These are phyloP conservation scores for Listronotus bonariensis DNA, from an alignment of 1,140 invertebrate species.

Conservation along the genomic window DNA sequence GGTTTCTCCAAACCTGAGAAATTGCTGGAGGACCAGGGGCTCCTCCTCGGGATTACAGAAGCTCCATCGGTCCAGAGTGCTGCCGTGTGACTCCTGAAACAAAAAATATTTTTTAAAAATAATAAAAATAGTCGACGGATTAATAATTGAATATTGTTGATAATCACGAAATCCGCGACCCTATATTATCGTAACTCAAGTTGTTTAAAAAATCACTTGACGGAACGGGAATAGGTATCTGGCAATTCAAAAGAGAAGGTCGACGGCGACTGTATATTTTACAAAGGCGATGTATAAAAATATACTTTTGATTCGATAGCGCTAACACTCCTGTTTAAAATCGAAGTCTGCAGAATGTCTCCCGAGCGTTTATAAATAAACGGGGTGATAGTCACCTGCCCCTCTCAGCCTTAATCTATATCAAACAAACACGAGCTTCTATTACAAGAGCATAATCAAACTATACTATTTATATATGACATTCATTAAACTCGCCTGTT, in stretches of 20 bases:
- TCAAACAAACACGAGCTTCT: conserved; percentile 45
- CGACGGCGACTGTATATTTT: conserved; percentile 36
- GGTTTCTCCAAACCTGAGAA: conserved; percentile 83
- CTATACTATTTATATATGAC: conserved; percentile 44
- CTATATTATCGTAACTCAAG: background rate
- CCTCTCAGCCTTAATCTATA: conserved; percentile 45
- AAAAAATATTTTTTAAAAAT: conserved; percentile 13
- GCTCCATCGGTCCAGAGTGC: conserved; percentile 79
- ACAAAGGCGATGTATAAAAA: conserved; percentile 48
- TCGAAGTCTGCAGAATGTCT: conserved; percentile 53
- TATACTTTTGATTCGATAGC: conserved; percentile 45
- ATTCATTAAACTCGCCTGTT: conserved; percentile 41
- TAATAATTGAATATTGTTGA: no score
- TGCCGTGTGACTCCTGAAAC: conserved; percentile 72
- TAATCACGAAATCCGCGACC: background rate
- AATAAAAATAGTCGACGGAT: background rate
- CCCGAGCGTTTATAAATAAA: conserved; percentile 51
- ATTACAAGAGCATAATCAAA: conserved; percentile 44
- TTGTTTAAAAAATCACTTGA: conserved; percentile 13
- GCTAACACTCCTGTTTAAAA: conserved; percentile 47
- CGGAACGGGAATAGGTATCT: conserved; percentile 26
- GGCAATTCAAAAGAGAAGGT: conserved; percentile 31
- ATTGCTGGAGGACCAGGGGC: conserved; percentile 83
- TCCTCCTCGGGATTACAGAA: conserved; percentile 84
- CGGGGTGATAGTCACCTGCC: conserved; percentile 50